These are phyloP conservation scores for Scaptomyza cyrtandrae DNA, from an alignment of 2,888 invertebrate genomes.

Conservation along the genomic window DNA sequence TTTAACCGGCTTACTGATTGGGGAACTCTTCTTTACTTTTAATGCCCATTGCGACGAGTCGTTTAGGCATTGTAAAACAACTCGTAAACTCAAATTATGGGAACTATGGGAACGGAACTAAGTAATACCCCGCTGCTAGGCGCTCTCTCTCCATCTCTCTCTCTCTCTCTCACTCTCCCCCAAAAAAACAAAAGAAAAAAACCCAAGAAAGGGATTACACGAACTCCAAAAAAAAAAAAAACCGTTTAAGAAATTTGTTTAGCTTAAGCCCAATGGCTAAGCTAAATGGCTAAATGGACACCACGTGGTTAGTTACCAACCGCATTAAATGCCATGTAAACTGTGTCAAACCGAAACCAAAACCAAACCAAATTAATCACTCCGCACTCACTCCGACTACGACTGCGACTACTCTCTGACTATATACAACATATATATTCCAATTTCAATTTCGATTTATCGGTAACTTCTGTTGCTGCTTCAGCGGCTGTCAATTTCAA, in stretches of 20 bases:
- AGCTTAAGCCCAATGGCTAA: slow-evolving; percentile 17
- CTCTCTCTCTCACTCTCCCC: too few relatives aligned
- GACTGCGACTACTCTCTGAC: neutral
- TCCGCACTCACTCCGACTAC: slow-evolving; percentile 26
- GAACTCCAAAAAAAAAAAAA: slow-evolving; percentile 25
- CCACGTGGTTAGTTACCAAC: slow-evolving; percentile 24
- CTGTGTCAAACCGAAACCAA: slow-evolving; percentile 61
- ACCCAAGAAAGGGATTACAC: neutral
- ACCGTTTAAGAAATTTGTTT: slow-evolving; percentile 61
- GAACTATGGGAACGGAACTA: slow-evolving; percentile 70
- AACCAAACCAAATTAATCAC: slow-evolving; percentile 64
- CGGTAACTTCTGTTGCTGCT: slow-evolving; percentile 43
- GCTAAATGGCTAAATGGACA: slow-evolving; percentile 30
- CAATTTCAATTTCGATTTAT: slow-evolving; percentile 31
- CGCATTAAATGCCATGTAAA: slow-evolving; percentile 35
- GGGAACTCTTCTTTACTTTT: slow-evolving; percentile 54
- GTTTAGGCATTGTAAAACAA: slow-evolving; percentile 74
- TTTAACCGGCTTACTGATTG: slow-evolving; percentile 72
- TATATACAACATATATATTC: too few relatives aligned
- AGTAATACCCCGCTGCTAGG: slow-evolving; percentile 60
- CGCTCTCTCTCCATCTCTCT: slow-evolving; percentile 18
- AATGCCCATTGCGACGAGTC: slow-evolving; percentile 59
- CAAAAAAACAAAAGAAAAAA: slow-evolving; percentile 11
- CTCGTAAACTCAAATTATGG: slow-evolving; percentile 71
- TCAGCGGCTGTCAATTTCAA: slow-evolving; percentile 72